Evolutionary conservation across 2,797 vertebrate genomes (phyloP).

Genomic region (Pseudochirops corinnae): DNA sequence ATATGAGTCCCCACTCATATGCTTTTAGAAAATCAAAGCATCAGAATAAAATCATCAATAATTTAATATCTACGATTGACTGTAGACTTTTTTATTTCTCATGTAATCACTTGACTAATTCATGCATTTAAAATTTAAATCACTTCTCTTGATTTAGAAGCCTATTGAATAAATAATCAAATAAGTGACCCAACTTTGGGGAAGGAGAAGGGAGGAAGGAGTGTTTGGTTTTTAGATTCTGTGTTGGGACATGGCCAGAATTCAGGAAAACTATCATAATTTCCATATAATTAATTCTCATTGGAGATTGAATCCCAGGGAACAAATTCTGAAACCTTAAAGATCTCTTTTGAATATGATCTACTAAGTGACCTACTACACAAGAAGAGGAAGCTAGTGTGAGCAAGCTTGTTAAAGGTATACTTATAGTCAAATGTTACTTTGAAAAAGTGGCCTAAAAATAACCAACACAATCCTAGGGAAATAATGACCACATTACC

Average conservation of each 20-base stretch:
- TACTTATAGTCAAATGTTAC: constrained; percentile 24
- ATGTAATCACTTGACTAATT: background rate
- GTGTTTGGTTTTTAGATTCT: background rate
- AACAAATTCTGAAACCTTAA: constrained; percentile 41
- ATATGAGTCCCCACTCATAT: background rate
- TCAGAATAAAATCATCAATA: background rate
- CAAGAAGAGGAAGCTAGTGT: constrained; percentile 24
- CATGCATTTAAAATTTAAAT: constrained; percentile 12
- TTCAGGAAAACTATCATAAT: constrained; percentile 4
- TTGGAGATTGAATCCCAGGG: background rate
- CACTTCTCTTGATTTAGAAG: constrained; percentile 32
- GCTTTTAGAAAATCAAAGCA: background rate
- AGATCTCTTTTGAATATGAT: background rate
- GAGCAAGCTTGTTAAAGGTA: constrained; percentile 12
- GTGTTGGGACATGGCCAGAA: background rate
- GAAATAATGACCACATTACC: constrained; percentile 60
- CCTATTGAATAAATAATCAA: background rate
- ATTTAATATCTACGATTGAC: background rate
- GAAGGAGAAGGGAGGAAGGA: background rate
- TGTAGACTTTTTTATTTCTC: background rate
- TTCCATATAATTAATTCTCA: constrained; percentile 22
- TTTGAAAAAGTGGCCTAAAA: constrained; percentile 41
- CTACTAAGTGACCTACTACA: constrained; percentile 15
- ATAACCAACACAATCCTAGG: constrained; percentile 2
- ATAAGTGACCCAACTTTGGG: background rate